Evolutionary conservation across 2,888 invertebrate species (phyloP).

Genomic region (Cephus nigrinus): DNA sequence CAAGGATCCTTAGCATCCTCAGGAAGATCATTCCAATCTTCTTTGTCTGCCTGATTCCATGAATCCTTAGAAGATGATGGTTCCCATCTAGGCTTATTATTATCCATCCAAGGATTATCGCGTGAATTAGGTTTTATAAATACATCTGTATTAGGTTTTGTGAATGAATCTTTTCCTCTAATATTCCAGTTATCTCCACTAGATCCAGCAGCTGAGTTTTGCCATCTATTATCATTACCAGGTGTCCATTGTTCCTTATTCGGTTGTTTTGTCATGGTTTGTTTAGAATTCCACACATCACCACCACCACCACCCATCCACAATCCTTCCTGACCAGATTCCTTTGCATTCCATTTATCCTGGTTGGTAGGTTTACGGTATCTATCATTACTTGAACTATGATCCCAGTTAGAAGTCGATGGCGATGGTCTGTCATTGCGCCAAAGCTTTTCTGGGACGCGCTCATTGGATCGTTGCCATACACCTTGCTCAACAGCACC

Average conservation of each 20-base stretch:
- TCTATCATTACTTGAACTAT: conserved; percentile 31
- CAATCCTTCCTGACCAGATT: conserved; percentile 27
- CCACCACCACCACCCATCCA: conserved; percentile 29
- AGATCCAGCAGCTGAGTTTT: conserved; percentile 8
- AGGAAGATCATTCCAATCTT: conserved; percentile 58
- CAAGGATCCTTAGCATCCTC: conserved; percentile 63
- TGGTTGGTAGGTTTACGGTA: conserved; percentile 31
- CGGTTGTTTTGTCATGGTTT: conserved; percentile 14
- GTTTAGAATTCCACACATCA: conserved; percentile 23
- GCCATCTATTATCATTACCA: conserved; percentile 21
- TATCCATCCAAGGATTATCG: conserved; percentile 35
- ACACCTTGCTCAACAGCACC: conserved; percentile 47
- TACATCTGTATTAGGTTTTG: conserved; percentile 19
- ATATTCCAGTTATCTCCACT: conserved; percentile 50
- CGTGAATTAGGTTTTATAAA: conserved; percentile 21
- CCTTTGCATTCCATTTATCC: conserved; percentile 35
- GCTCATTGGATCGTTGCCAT: conserved; percentile 25
- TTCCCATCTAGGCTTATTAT: conserved; percentile 16
- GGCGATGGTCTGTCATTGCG: conserved; percentile 27
- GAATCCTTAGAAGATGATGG: conserved; percentile 11
- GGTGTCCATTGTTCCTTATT: conserved; percentile 27
- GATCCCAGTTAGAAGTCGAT: conserved; percentile 32
- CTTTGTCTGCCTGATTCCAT: conserved; percentile 43
- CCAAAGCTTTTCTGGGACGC: conserved; percentile 26
- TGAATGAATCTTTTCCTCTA: conserved; percentile 44